phyloP scores from a whole-genome alignment of 2,797 vertebrate species.

The Columba guinea region DNA sequence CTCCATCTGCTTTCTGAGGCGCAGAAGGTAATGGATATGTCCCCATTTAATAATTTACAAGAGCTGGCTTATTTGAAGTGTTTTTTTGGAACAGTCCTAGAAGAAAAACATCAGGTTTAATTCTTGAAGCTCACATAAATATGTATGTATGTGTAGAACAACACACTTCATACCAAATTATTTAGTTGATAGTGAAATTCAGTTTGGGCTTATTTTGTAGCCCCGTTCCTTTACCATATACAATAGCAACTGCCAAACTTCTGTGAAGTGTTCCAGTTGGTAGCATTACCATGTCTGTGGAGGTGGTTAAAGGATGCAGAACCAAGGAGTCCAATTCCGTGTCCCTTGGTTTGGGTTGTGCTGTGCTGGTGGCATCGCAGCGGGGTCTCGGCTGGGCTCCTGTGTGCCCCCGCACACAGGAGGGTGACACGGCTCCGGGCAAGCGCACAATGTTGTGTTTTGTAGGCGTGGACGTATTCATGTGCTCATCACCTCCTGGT shows the following conservation, averaged over 20 bases:
- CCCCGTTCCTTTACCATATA: not conserved
- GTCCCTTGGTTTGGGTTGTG: not conserved
- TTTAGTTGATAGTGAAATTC: not conserved
- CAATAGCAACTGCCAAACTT: not conserved
- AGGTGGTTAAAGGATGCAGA: not conserved
- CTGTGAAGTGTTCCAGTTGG: not conserved
- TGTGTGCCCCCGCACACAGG: fast-evolving
- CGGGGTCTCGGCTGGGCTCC: fast-evolving
- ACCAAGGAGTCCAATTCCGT: fast-evolving
- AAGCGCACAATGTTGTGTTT: fast-evolving
- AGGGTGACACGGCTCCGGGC: fast-evolving
- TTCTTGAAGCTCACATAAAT: not conserved
- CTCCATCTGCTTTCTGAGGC: not conserved
- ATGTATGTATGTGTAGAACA: not conserved
- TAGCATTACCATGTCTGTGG: not conserved
- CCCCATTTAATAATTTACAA: slow-evolving; percentile 33
- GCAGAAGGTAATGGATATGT: slow-evolving; percentile 40
- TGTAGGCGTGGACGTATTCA: not conserved
- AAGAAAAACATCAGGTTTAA: not conserved
- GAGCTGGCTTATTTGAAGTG: not conserved
- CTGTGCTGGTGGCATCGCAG: not conserved
- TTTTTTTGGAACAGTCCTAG: not conserved
- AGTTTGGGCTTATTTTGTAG: not conserved
- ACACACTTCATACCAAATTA: not conserved
- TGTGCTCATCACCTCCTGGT: fast-evolving